Evolutionary conservation across 2,888 invertebrate species (phyloP), one percentile per base, ranked within the genome.

Genomic region (Syritta pipiens): DNA sequence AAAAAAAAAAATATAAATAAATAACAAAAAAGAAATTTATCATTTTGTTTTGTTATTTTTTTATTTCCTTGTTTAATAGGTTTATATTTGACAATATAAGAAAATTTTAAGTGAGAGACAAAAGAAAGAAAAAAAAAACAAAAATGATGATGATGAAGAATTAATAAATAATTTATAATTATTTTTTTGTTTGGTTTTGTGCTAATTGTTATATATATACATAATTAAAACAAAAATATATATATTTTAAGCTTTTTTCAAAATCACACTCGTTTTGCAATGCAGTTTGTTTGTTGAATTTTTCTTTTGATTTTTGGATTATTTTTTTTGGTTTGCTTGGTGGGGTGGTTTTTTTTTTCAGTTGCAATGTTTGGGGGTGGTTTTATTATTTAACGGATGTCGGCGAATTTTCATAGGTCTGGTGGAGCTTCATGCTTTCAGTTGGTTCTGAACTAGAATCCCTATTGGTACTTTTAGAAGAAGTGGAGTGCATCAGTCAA

Each of bases 241-340:
- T 79, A 79, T 79, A 79, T 79, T 79, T 79, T 79, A 79, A 79
- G 79, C 79, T 79, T 79, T 79, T 79, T 74, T 74, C 72, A 79
- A 79, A n/a, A 79, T 74, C 72, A 55, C 77, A 72, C 65, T 77
- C 65, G 77, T 77, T 77, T 77, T 72, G 77, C 65, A 65, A 67
- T 71, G 71, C 76, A 63, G 55, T 71, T 57, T 63, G 5, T 55
- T 75, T 53, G 44, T 42, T 24, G 24, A 14, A 20, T 44, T 37
- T 76, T 71, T 77, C 28, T n/a, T n/a, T n/a, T n/a, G n/a, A 35
- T 49, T 62, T 37, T 51, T 42, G 1, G n/a, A 44, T 3, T 17
- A 9, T 40, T 17, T 42, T 30, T n/a, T 3, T 35, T 3, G 19
- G 9, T 12, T 44, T 5, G 2, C 22, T n/a, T 44, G 10, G 14